A percentile compares a stretch with the other conserved stretches of the same genome.
These are phyloP conservation scores for Furcula furcula DNA, from an alignment of 2,888 invertebrate species.

Conservation along the genomic window DNA sequence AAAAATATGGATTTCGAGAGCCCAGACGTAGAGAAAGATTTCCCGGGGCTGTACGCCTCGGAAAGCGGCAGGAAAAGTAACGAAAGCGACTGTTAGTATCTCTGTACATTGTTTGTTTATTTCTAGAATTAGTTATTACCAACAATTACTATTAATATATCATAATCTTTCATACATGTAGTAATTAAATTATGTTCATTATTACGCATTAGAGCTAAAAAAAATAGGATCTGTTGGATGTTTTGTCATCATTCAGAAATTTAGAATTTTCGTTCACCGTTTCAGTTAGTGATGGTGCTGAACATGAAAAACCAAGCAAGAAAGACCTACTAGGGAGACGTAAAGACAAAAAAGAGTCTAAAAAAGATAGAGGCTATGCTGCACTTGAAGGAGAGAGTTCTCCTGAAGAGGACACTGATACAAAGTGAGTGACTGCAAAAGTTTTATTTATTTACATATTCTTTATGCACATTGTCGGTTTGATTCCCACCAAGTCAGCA, in stretches of 20 bases:
- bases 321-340: slow-evolving; percentile 90
- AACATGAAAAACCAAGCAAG: slow-evolving; percentile 89
- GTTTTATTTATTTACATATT: no score
- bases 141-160: no score
- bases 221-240: no score
- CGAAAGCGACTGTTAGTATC: slow-evolving; percentile 91
- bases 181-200: no score
- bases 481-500: no score
- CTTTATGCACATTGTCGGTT: no score
- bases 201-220: no score
- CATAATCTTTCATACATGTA: no score
- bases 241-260: no score
- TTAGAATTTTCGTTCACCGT: no score
- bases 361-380: slow-evolving; percentile 93
- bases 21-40: slow-evolving; percentile 94
- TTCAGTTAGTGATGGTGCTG: slow-evolving; percentile 91
- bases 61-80: slow-evolving; percentile 89
- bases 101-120: no score
- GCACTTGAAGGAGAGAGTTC: slow-evolving; percentile 96
- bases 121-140: no score
- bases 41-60: slow-evolving; percentile 93
- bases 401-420: slow-evolving; percentile 92
- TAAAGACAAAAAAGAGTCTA: slow-evolving; percentile 92
- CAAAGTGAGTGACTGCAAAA: slow-evolving; percentile 85
- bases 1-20: slow-evolving; percentile 90